Base-by-base conservation (phyloP, 2,797 vertebrate genomes). In the Pseudochaenichthys georgianus region DNA sequence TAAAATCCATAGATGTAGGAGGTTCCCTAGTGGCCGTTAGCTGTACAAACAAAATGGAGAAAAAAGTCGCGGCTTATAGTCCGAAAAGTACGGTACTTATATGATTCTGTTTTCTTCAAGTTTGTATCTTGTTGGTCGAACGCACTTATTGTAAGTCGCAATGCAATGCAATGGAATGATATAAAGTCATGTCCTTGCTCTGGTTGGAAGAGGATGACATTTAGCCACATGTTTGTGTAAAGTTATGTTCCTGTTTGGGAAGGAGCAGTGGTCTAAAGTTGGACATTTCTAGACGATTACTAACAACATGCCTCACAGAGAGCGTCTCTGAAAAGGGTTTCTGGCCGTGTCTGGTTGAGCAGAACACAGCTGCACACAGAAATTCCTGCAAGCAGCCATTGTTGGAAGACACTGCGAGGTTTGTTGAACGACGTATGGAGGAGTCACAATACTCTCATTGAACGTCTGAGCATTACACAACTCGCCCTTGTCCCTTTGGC, bases 371-470 rank as follows among this genome's bases (percentile, higher is more conserved):
- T 87, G 85, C 85, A 85, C 68, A 85, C 55, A 87, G 45, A 83
- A 80, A 86, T 88, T 88, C 77, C 80, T 88, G 87, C 81, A 83
- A 89, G 87, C 81, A 73, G 88, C 83, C 90, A 90, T 92, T 92
- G 93, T 94, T 91, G 74, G 82, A 83, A 77, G 77, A 94, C 93
- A 95, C 84, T 88, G 77, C 73, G 1, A 58, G 74, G 77, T 90
- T 87, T 93, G 90, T 93, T 87, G 73, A 62, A 74, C 85, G 66
- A 38, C 77, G 65, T 67, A 70, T 65, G 64, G 86, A 70, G 82
- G 82, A 91, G 85, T 88, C 65, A 94, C 90, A 95, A 94, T 92
- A 77, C 83, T 52, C 61, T 78, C 84, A 87, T 93, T 94, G 89
- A 92, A 62, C 43, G 43, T 17, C 42, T 16, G 2, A 66, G 62